phyloP scores from a whole-genome alignment of 1,140 invertebrate genomes.

The Trichoplusia ni region DNA sequence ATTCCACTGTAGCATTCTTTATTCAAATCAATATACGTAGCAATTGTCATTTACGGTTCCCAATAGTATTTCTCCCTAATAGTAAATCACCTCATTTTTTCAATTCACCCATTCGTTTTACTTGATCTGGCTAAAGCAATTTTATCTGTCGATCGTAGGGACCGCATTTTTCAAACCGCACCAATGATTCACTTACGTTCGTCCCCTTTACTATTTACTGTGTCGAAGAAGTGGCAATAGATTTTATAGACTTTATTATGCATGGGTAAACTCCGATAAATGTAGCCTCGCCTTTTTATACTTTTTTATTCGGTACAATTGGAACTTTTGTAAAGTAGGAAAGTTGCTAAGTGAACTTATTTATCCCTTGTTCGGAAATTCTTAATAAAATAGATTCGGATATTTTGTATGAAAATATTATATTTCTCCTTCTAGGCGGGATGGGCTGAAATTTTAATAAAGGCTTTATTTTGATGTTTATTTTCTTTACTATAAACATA shows the following conservation, averaged over 20 bases:
- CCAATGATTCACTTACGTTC: slow-evolving; percentile 32
- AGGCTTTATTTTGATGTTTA: background rate
- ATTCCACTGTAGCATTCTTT: too few species aligned
- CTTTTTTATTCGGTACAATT: slow-evolving; percentile 3
- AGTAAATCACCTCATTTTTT: slow-evolving; percentile 34
- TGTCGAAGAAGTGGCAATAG: slow-evolving; percentile 24
- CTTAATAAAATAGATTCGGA: too few species aligned
- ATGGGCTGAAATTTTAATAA: background rate
- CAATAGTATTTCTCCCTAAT: slow-evolving; percentile 1
- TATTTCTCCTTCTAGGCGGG: background rate
- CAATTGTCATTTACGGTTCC: background rate
- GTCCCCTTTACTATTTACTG: slow-evolving; percentile 23
- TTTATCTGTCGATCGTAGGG: slow-evolving; percentile 32
- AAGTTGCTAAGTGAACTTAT: slow-evolving; percentile 4
- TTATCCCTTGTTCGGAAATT: background rate
- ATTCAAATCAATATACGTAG: background rate
- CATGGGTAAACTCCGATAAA: slow-evolving; percentile 29
- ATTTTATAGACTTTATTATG: slow-evolving; percentile 27
- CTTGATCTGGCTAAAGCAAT: slow-evolving; percentile 33
- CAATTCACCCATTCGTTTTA: slow-evolving; percentile 37
- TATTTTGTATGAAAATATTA: background rate
- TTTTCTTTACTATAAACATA: too few species aligned
- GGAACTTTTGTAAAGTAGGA: slow-evolving; percentile 17
- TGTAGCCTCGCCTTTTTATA: slow-evolving; percentile 5
- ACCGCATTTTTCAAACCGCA: slow-evolving; percentile 33